Evolutionary conservation across 2,888 invertebrate species (phyloP).

Genomic region (Microplitis deprimator): DNA sequence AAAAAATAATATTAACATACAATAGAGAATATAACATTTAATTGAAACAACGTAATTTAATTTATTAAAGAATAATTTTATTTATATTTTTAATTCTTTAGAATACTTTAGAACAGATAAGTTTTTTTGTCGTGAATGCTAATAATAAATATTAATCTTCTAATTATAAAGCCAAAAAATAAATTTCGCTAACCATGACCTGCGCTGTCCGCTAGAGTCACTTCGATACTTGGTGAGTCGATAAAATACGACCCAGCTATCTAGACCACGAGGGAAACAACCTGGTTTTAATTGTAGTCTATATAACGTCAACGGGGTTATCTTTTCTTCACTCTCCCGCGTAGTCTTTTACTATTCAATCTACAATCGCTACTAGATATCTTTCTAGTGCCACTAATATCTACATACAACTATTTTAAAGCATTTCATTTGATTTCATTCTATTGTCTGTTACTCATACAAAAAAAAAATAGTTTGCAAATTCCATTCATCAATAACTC

Average conservation of each 20-base stretch:
- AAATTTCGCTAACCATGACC: constrained; percentile 47
- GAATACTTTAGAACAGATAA: background rate
- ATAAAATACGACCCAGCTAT: constrained; percentile 49
- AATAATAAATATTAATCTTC: constrained; percentile 9
- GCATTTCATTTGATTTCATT: background rate
- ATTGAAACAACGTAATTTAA: background rate
- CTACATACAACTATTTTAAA: background rate
- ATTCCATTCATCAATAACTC: background rate
- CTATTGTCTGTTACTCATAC: background rate
- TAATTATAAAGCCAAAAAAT: constrained; percentile 17
- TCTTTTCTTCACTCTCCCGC: constrained; percentile 30
- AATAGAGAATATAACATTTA: no score
- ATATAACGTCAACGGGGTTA: constrained; percentile 29
- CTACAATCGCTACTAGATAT: constrained; percentile 2
- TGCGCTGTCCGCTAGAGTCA: constrained; percentile 45
- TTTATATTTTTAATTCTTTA: background rate
- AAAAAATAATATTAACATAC: background rate
- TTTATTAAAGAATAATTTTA: background rate
- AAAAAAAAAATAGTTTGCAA: background rate
- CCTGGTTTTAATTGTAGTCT: constrained; percentile 47
- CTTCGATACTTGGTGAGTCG: constrained; percentile 48
- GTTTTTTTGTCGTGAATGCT: background rate
- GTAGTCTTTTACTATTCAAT: constrained; percentile 22
- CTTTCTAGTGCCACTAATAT: background rate
- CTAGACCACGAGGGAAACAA: constrained; percentile 47